A percentile compares a stretch with the other conserved stretches of the same genome.
Conservation (phyloP, 2,797 vertebrate species). For the Galaxias olidus region DNA sequence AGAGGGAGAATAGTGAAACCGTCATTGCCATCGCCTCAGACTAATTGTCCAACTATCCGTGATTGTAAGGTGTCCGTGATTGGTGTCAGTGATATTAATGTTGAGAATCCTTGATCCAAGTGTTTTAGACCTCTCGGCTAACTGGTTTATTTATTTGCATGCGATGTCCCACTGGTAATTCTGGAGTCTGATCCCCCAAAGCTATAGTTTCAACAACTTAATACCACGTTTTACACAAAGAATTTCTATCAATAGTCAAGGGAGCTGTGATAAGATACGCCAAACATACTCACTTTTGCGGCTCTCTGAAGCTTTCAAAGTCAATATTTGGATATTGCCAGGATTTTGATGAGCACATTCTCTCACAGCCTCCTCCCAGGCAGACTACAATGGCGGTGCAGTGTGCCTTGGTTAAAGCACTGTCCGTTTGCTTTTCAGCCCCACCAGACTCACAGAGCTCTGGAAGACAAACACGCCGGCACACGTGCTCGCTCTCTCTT, state of each 20-base stretch:
- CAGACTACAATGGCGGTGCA: constrained; percentile 47
- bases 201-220: constrained; percentile 25
- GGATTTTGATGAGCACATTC: constrained; percentile 66
- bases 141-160: too few relatives aligned
- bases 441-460: constrained; percentile 37
- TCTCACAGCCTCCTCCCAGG: constrained; percentile 41
- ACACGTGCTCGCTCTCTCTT: constrained; percentile 20
- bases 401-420: constrained; percentile 55
- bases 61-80: too few relatives aligned
- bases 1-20: too few relatives aligned
- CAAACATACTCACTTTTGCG: constrained; percentile 42
- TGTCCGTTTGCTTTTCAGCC: constrained; percentile 52
- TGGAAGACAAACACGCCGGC: constrained; percentile 39
- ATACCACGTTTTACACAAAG: constrained; percentile 29
- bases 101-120: too few relatives aligned
- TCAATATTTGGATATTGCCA: constrained; percentile 63
- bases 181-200: constrained; percentile 16
- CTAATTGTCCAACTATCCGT: too few relatives aligned
- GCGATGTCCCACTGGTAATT: too few relatives aligned
- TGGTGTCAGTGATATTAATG: too few relatives aligned
- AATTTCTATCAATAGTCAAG: constrained; percentile 17
- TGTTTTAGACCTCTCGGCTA: too few relatives aligned
- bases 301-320: constrained; percentile 48
- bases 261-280: constrained; percentile 47
- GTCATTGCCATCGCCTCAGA: too few relatives aligned